Conservation (phyloP, 1,140 invertebrate genomes). For the Drosophila nigromelanica region DNA sequence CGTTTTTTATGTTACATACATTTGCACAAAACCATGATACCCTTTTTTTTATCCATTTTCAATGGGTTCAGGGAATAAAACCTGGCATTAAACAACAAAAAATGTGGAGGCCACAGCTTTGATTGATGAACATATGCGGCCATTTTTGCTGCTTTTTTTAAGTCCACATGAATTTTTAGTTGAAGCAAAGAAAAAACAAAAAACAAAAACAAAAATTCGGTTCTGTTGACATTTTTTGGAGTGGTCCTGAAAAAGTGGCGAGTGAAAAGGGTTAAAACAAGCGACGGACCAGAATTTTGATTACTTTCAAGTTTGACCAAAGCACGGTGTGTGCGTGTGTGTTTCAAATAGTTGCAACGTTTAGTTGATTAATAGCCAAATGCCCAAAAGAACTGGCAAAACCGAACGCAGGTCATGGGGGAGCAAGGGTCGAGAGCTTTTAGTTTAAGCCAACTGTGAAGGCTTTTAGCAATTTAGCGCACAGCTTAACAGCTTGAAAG, state of each 20-base stretch:
- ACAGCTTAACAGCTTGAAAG: slow-evolving; percentile 70
- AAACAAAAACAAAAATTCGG: slow-evolving; percentile 30
- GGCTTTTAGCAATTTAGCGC: slow-evolving; percentile 82
- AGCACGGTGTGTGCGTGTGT: slow-evolving; percentile 6
- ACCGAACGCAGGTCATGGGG: background rate
- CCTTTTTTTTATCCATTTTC: too few relatives aligned
- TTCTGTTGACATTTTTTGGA: slow-evolving; percentile 64
- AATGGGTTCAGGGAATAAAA: slow-evolving; percentile 4
- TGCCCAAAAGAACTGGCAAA: slow-evolving; percentile 9
- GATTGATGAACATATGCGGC: slow-evolving; percentile 78
- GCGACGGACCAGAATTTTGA: slow-evolving; percentile 65
- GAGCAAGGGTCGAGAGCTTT: slow-evolving; percentile 45
- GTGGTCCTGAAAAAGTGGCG: slow-evolving; percentile 1
- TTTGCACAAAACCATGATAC: too few relatives aligned
- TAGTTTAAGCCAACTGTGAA: slow-evolving; percentile 68
- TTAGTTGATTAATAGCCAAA: slow-evolving; percentile 80
- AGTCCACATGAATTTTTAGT: slow-evolving; percentile 33
- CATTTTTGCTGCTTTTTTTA: slow-evolving; percentile 40
- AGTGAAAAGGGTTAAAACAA: slow-evolving; percentile 41
- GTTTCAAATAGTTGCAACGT: slow-evolving; percentile 77
- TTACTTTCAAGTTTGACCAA: slow-evolving; percentile 73
- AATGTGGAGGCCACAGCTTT: slow-evolving; percentile 56
- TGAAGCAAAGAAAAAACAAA: slow-evolving; percentile 28
- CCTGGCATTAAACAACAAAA: slow-evolving; percentile 28
- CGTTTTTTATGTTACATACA: too few relatives aligned